phyloP scores from a whole-genome alignment of 2,113 vertebrate genomes.

The Hippocampus comes region DNA sequence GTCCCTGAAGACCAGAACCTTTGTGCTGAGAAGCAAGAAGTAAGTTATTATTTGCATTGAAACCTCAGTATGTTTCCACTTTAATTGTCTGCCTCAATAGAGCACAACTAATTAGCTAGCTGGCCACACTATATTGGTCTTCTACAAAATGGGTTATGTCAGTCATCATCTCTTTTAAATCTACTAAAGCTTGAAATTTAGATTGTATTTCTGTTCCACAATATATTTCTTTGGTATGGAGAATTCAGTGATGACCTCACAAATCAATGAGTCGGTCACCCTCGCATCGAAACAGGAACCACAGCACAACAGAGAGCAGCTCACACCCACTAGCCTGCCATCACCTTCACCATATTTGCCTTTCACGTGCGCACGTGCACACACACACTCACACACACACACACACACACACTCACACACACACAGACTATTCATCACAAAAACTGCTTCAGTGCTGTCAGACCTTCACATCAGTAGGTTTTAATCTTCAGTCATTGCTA shows the following conservation, averaged over 20 bases:
- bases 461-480: slow-evolving; percentile 50
- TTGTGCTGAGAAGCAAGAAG: background rate
- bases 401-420: slow-evolving; percentile 21
- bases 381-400: background rate
- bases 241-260: slow-evolving; percentile 12
- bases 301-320: slow-evolving; percentile 38
- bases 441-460: slow-evolving; percentile 45
- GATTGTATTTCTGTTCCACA: slow-evolving; percentile 6
- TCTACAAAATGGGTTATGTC: slow-evolving; percentile 23
- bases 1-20: background rate
- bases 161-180: slow-evolving; percentile 1
- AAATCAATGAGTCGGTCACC: slow-evolving; percentile 24
- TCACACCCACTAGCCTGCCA: slow-evolving; percentile 28
- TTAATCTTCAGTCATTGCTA: slow-evolving; percentile 35
- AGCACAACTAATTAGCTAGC: slow-evolving; percentile 42
- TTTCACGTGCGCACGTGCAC: too few relatives aligned
- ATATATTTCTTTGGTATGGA: slow-evolving; percentile 3
- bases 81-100: slow-evolving; percentile 43
- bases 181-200: slow-evolving; percentile 4
- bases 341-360: slow-evolving; percentile 31
- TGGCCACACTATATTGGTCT: slow-evolving; percentile 40
- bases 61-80: slow-evolving; percentile 5
- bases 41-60: too few relatives aligned
- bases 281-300: slow-evolving; percentile 18
- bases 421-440: slow-evolving; percentile 33